Evolutionary conservation across 2,797 vertebrate genomes (phyloP).

Genomic region (Euthynnus affinis): DNA sequence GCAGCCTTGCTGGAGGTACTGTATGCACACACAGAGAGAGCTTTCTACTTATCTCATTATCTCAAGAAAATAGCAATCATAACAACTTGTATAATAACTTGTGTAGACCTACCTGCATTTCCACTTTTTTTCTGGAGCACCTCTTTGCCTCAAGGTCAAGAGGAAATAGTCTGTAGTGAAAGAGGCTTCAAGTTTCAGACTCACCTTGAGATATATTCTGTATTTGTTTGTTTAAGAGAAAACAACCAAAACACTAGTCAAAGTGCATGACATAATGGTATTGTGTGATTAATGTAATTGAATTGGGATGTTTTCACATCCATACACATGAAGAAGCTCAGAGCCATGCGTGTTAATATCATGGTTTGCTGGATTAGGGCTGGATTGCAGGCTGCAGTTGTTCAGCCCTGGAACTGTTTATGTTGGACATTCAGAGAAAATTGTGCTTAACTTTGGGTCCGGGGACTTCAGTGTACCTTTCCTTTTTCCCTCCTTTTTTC

Average conservation of each 20-base stretch:
- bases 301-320: too few relatives aligned
- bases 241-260: background rate
- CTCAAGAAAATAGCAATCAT: background rate
- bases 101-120: background rate
- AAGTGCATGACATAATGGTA: background rate
- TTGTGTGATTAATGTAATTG: too few relatives aligned
- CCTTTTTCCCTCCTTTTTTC: constrained; percentile 1
- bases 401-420: background rate
- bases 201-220: background rate
- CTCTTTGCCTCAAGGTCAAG: background rate
- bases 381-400: background rate
- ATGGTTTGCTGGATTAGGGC: background rate
- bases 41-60: background rate
- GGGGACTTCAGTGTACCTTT: background rate
- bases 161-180: background rate
- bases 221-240: background rate
- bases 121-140: background rate
- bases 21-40: background rate
- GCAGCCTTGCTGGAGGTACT: too few relatives aligned
- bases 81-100: background rate
- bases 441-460: background rate
- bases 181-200: background rate
- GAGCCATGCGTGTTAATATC: background rate
- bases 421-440: background rate
- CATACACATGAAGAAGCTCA: background rate